A percentile compares a stretch with the other conserved stretches of the same genome.
phyloP scores from a whole-genome alignment of 1,140 invertebrate species.

The Venustaconcha ellipsiformis region DNA sequence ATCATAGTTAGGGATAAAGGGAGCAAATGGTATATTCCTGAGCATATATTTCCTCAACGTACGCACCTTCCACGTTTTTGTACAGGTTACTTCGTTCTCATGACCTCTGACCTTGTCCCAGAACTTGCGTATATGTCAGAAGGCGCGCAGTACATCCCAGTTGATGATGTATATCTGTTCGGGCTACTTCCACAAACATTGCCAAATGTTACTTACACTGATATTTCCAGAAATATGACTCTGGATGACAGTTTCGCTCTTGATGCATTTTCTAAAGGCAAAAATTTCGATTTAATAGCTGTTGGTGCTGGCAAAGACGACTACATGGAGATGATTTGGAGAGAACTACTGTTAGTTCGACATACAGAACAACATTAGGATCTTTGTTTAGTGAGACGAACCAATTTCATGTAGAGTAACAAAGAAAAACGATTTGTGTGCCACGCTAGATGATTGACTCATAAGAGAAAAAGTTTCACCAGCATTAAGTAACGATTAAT shows the following conservation, averaged over 20 bases:
- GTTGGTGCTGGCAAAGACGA: slow-evolving; percentile 34
- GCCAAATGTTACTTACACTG: slow-evolving; percentile 23
- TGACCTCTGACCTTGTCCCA: slow-evolving; percentile 63
- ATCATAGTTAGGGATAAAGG: slow-evolving; percentile 51
- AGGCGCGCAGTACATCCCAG: slow-evolving; percentile 49
- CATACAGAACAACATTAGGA: no score
- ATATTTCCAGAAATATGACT: slow-evolving; percentile 34
- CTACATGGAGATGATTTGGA: slow-evolving; percentile 58
- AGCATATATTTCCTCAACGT: slow-evolving; percentile 53
- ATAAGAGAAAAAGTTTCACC: no score
- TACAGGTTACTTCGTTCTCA: slow-evolving; percentile 66
- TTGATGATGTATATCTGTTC: slow-evolving; percentile 69
- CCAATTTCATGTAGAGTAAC: no score
- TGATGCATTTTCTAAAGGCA: slow-evolving; percentile 75
- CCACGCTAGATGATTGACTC: no score
- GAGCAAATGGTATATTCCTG: slow-evolving; percentile 67
- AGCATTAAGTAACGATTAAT: no score
- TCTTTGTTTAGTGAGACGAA: no score
- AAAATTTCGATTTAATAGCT: slow-evolving; percentile 31
- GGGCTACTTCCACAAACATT: slow-evolving; percentile 53
- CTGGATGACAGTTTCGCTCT: slow-evolving; percentile 71
- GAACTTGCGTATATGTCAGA: slow-evolving; percentile 57
- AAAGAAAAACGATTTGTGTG: no score
- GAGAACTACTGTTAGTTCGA: slow-evolving; percentile 11
- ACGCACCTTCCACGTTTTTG: slow-evolving; percentile 63